Conservation (phyloP, 2,113 vertebrate genomes). For the Trinectes maculatus region DNA sequence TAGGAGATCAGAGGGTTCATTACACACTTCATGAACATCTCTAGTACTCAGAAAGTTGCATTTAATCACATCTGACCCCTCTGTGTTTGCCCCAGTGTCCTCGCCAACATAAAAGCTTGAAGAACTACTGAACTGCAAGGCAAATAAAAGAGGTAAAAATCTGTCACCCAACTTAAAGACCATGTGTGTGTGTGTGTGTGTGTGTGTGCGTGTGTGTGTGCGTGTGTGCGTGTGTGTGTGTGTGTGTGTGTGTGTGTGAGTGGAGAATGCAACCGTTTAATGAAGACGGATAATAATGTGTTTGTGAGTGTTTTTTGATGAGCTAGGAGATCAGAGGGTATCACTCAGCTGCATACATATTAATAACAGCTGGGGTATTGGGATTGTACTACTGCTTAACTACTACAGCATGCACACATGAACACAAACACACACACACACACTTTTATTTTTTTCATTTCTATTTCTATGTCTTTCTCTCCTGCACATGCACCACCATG, state of each 20-base stretch:
- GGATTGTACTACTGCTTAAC: conserved; percentile 33
- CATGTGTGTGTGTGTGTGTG: too few species aligned
- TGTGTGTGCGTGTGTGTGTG: too few species aligned
- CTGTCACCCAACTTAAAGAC: too few species aligned
- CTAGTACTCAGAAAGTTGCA: too few species aligned
- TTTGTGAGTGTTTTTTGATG: conserved; percentile 72
- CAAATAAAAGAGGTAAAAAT: too few species aligned
- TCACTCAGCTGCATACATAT: conserved; percentile 63
- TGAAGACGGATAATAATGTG: conserved; percentile 65
- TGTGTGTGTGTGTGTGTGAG: conserved; percentile 4
- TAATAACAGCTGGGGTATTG: conserved; percentile 65
- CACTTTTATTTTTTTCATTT: conserved; percentile 24
- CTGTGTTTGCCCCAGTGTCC: too few species aligned
- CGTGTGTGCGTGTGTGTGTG: conserved; percentile 11
- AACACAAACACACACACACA: neutral
- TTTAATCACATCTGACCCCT: too few species aligned
- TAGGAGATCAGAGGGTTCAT: conserved; percentile 64
- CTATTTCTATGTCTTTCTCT: neutral
- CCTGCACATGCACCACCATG: neutral
- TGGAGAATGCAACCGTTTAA: conserved; percentile 27
- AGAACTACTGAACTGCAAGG: too few species aligned
- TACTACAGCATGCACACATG: conserved; percentile 6
- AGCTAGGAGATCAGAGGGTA: conserved; percentile 65
- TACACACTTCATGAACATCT: too few species aligned
- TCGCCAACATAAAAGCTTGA: too few species aligned